Evolutionary conservation across 2,888 invertebrate genomes (phyloP).

Genomic region (Protodeltote pygarga): DNA sequence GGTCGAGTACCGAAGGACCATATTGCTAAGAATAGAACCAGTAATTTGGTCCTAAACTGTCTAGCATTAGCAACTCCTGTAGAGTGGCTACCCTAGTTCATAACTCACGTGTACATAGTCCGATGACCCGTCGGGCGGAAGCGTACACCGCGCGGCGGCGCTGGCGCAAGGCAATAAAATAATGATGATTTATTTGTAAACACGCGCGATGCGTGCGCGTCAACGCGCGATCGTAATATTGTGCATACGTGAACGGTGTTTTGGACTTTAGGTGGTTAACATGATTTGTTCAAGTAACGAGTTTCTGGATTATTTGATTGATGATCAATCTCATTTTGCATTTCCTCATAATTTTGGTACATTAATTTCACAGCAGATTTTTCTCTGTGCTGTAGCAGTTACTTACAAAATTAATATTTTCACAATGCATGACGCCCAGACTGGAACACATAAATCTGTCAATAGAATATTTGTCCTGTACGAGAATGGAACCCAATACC

Average conservation of each 20-base stretch:
- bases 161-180: slow-evolving; percentile 71
- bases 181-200: slow-evolving; percentile 86
- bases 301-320: no score
- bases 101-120: slow-evolving; percentile 50
- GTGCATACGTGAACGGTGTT: slow-evolving; percentile 48
- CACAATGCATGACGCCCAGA: no score
- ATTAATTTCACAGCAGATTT: no score
- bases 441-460: no score
- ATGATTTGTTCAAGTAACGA: not conserved
- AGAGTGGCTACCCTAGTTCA: slow-evolving; percentile 45
- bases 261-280: slow-evolving; percentile 15
- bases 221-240: slow-evolving; percentile 73
- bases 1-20: no score
- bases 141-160: slow-evolving; percentile 56
- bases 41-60: slow-evolving; percentile 5
- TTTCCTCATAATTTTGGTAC: not conserved
- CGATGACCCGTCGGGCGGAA: slow-evolving; percentile 53
- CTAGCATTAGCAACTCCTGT: slow-evolving; percentile 10
- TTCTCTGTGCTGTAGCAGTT: no score
- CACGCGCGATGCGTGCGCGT: slow-evolving; percentile 72
- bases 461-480: no score
- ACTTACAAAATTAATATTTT: no score
- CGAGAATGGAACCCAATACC: no score
- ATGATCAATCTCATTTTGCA: no score
- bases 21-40: not conserved